Evolutionary conservation across 2,888 invertebrate species (phyloP), one percentile per base, ranked within the genome.

Genomic region (Cacoxenus indagator): DNA sequence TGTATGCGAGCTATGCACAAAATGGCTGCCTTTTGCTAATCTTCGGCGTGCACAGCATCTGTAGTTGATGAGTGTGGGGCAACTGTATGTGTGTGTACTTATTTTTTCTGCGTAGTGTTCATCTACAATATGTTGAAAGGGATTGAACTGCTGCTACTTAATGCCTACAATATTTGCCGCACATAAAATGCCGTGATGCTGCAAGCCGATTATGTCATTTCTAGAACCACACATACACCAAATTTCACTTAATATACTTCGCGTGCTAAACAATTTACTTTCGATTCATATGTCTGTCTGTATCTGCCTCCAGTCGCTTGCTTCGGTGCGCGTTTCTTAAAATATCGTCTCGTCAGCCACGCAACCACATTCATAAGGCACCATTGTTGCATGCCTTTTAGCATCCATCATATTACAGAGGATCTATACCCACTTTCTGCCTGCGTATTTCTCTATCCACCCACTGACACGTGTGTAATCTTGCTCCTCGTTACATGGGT

Each of bases 181-280:
- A 24, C 54, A 4, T 22, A 14, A 4, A 54, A 19, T 54, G 17
- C 11, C 24, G 37, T 11, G 37, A 8, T 37, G 57, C 29, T 57
- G 57, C 27, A 57, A 24, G 57, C 29, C 27, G 31, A 57, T 31
- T 57, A 57, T 29, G 29, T n/a, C 57, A 57, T 57, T 57, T 27
- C 26, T 24, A 24, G 54, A 29, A 4, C 5, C 17, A 48, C n/a
- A 19, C 48, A 48, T 8, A 19, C 8, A 48, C 48, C 24, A 11
- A 5, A 22, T 22, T 54, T 54, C 26, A 54, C 26, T 24, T 26
- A 11, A 24, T 14, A 11, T 11, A 8, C 8, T 14, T 48, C 48
- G n/a, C 48, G n/a, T 6, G 6, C 17, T 26, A 29, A 29, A 57
- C 57, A 57, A 57, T 57, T 57, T 57, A 27, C 27, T 57, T 57